Percentiles rank a stretch among this genome's conserved stretches.
Evolutionary conservation across 2,888 invertebrate species (phyloP).

Genomic region (Hoplodrina ambigua): DNA sequence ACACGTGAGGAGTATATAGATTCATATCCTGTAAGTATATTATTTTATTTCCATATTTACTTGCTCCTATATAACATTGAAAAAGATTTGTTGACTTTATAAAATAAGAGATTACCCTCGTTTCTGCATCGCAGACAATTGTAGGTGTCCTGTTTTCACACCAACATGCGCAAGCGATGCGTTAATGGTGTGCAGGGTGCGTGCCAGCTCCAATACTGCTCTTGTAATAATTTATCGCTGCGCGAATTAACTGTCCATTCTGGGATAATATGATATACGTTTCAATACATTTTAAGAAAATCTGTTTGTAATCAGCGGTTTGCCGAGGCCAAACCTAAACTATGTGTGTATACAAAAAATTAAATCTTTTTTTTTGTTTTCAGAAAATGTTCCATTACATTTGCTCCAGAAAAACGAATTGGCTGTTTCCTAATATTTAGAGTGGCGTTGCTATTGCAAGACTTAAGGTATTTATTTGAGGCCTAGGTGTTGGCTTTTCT

Average conservation of each 20-base stretch:
- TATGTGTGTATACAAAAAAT: neutral
- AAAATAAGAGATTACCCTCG: neutral
- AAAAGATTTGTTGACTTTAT: neutral
- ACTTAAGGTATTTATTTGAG: slow-evolving; percentile 60
- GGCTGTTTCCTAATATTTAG: slow-evolving; percentile 66
- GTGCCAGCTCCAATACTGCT: neutral
- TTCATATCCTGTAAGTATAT: slow-evolving; percentile 69
- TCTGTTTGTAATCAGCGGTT: neutral
- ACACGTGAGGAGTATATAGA: slow-evolving; percentile 56
- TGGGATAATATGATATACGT: too few species aligned
- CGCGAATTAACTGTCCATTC: too few species aligned
- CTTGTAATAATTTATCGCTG: neutral
- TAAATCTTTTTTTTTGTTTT: slow-evolving; percentile 48
- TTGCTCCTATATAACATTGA: neutral
- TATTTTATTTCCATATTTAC: slow-evolving; percentile 15
- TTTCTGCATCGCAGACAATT: too few species aligned
- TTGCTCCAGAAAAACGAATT: slow-evolving; percentile 61
- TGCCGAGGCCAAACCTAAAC: neutral
- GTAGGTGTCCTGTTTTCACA: neutral
- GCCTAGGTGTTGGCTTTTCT: slow-evolving; percentile 48
- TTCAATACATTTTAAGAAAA: neutral
- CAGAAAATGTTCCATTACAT: slow-evolving; percentile 66
- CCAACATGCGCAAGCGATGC: neutral
- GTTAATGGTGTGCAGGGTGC: neutral
- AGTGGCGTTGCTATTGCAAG: slow-evolving; percentile 74